Evolutionary conservation across 2,113 vertebrate genomes (phyloP).

Genomic region (Perca flavescens): DNA sequence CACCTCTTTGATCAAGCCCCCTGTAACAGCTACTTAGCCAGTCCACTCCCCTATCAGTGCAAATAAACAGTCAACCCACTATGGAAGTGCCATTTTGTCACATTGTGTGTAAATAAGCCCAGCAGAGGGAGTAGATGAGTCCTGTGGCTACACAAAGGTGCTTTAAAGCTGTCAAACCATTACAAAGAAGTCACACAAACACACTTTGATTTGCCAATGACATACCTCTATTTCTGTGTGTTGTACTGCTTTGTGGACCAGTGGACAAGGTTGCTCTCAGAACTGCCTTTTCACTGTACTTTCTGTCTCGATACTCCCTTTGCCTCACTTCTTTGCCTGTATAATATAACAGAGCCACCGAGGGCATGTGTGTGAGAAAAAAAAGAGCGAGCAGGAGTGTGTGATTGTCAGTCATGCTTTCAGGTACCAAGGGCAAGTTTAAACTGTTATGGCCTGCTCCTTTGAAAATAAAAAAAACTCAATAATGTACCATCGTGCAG

Average conservation of each 20-base stretch:
- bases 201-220: constrained; percentile 4
- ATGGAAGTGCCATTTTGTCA: constrained; percentile 14
- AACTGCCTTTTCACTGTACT: constrained; percentile 30
- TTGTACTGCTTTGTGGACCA: constrained; percentile 35
- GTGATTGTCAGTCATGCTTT: constrained; percentile 37
- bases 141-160: constrained; percentile 1
- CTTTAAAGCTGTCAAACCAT: constrained; percentile 14
- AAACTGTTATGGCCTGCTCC: constrained; percentile 34
- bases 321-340: constrained; percentile 23
- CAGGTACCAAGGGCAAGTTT: constrained; percentile 33
- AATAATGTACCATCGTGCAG: constrained; percentile 26
- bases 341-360: neutral
- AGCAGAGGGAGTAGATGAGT: constrained; percentile 42
- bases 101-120: constrained; percentile 26
- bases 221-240: constrained; percentile 21
- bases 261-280: constrained; percentile 14
- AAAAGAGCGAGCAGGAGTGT: constrained; percentile 14
- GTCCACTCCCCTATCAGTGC: neutral
- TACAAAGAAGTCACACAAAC: constrained; percentile 1
- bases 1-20: constrained; percentile 34
- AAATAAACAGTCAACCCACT: constrained; percentile 39
- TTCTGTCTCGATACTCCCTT: neutral
- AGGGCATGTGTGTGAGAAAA: constrained; percentile 25
- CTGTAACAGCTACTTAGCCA: neutral
- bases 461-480: constrained; percentile 33